Evolutionary conservation across 2,888 invertebrate species (phyloP).

Genomic region (Philhelius pedissequus): DNA sequence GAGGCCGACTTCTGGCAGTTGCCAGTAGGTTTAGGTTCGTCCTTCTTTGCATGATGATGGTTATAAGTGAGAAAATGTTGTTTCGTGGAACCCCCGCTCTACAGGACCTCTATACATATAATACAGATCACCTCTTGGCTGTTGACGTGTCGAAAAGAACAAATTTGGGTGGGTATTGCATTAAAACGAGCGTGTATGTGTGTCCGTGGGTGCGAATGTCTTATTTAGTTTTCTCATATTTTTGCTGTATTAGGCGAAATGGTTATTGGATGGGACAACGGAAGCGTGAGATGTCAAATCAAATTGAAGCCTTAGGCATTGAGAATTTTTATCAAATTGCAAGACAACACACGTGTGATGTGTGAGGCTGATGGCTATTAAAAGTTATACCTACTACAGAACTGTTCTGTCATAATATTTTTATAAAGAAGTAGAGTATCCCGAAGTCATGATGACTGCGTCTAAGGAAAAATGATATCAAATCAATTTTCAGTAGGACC

Average conservation of each 20-base stretch:
- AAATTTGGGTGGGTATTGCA: constrained; percentile 49
- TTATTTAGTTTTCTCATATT: constrained; percentile 62
- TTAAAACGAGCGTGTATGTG: constrained; percentile 26
- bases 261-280: constrained; percentile 22
- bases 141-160: constrained; percentile 41
- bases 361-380: too few relatives aligned
- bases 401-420: too few relatives aligned
- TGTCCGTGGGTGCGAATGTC: constrained; percentile 59
- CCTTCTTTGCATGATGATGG: constrained; percentile 2
- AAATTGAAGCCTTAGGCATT: neutral
- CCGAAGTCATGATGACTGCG: neutral
- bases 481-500: constrained; percentile 45
- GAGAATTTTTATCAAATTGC: neutral
- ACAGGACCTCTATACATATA: too few relatives aligned
- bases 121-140: constrained; percentile 22
- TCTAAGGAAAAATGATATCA: constrained; percentile 12
- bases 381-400: too few relatives aligned
- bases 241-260: constrained; percentile 25
- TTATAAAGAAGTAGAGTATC: neutral
- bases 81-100: neutral
- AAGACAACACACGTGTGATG: neutral
- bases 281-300: neutral
- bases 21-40: constrained; percentile 18
- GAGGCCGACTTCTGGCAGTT: constrained; percentile 23
- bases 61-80: neutral